phyloP scores from a whole-genome alignment of 1,140 invertebrate species.

The Ganaspis sp. region DNA sequence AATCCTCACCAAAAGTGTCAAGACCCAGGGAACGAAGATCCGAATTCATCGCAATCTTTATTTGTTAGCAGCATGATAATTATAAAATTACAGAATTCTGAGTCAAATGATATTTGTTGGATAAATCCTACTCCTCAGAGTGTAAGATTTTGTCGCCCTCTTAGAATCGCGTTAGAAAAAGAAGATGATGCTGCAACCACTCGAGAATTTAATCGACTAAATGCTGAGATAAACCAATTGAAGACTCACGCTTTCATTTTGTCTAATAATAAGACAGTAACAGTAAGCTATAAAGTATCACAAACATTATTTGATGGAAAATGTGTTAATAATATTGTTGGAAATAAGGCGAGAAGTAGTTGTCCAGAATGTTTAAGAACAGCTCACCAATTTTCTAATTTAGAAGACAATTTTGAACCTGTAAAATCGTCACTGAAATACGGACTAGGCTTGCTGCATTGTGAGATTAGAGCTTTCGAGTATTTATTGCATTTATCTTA shows the following conservation, averaged over 20 bases:
- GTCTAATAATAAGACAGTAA: not conserved
- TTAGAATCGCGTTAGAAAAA: slow-evolving; percentile 2
- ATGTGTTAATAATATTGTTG: not conserved
- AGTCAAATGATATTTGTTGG: slow-evolving; percentile 1
- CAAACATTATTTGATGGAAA: not conserved
- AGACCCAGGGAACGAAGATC: not conserved
- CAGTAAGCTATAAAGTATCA: not conserved
- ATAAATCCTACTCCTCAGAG: slow-evolving; percentile 2
- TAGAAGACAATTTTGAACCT: slow-evolving; percentile 28
- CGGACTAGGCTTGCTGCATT: slow-evolving; percentile 22
- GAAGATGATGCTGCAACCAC: not conserved
- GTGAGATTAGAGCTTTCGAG: slow-evolving; percentile 30
- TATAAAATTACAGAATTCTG: slow-evolving; percentile 16
- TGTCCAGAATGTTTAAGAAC: slow-evolving; percentile 23
- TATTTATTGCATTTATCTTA: slow-evolving; percentile 28
- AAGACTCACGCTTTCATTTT: not conserved
- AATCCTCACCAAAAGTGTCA: slow-evolving; percentile 17
- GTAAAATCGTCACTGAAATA: slow-evolving; percentile 2
- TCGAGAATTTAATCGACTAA: not conserved
- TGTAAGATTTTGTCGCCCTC: slow-evolving; percentile 28
- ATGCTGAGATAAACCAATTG: not conserved
- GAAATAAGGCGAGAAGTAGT: not conserved
- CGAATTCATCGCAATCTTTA: not conserved
- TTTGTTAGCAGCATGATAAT: slow-evolving; percentile 13
- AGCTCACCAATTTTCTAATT: slow-evolving; percentile 25